Base-by-base conservation (phyloP, 2,888 invertebrate species). In the Panorpa germanica region DNA sequence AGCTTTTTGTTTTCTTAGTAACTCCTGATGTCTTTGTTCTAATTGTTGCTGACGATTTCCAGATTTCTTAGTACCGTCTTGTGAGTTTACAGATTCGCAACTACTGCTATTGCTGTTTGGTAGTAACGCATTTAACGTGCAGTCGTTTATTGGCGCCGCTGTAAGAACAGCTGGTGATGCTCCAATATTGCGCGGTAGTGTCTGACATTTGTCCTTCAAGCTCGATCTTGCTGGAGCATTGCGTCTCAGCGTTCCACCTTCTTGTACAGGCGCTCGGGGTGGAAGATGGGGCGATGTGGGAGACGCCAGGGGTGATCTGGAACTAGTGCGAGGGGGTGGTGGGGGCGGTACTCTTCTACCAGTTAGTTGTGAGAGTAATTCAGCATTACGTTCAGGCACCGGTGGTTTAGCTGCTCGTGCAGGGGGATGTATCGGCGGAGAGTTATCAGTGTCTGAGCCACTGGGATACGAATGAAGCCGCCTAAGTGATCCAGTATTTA, bases 301-400 rank as follows among this genome's bases (percentile, higher is more conserved):
- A 27, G 83, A 83, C 14, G 82, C 77, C 42, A 85, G 58, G 2
- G 86, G 86, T 11, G 85, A 83, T 45, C 82, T 75, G 28, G 83
- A 83, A 41, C 82, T 81, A 40, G 85, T 85, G 40, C 86, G 66
- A n/a, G 86, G 86, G 16, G 86, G 86, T 17, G 88, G 82, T n/a
- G 82, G 86, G 11, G 86, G 88, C 5, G 86, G 86, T 25, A 81
- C 72, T 31, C 81, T 66, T 43, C 78, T 70, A 34, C 70, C 68
- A 10, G 65, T 65, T 25, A 74, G 69, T 48, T 78, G 57, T 34
- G 75, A 73, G 34, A 78, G 59, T 35, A 81, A 57, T 47, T 82
- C 81, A 21, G 74, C 70, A 46, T 80, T 80, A 15, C 82, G 64
- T 55, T 82, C 80, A 32, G 82, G 81, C 34, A 82, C 70, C 23